Evolutionary conservation across 2,888 invertebrate species (phyloP).

Genomic region (Aspidiotus rigidus): DNA sequence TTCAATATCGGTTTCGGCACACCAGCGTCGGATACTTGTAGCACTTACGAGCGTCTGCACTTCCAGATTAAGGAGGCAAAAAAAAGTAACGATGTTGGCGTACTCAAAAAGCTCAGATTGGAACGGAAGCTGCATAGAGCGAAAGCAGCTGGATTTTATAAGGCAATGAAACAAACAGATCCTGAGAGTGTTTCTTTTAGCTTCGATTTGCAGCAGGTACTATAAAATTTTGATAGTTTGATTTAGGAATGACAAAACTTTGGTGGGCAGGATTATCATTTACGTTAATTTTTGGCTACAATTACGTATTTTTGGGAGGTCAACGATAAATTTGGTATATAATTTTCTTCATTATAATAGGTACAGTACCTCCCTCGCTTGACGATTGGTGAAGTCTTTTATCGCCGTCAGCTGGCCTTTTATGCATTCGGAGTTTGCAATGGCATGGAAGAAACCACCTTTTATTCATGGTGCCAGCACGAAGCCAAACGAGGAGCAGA

Average conservation of each 20-base stretch:
- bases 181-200: background rate
- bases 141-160: background rate
- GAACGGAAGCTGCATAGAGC: background rate
- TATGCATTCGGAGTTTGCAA: background rate
- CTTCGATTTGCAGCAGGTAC: background rate
- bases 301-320: too few relatives aligned
- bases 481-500: background rate
- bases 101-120: background rate
- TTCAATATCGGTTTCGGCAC: background rate
- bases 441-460: background rate
- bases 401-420: background rate
- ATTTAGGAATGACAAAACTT: too few relatives aligned
- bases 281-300: too few relatives aligned
- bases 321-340: too few relatives aligned
- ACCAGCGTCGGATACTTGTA: background rate
- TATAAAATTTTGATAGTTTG: too few relatives aligned
- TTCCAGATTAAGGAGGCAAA: background rate
- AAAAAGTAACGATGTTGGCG: background rate
- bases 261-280: too few relatives aligned
- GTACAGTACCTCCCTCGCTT: background rate
- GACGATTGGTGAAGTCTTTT: background rate
- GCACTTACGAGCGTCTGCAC: background rate
- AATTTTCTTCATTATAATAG: too few relatives aligned
- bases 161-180: background rate
- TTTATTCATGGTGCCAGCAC: background rate